Evolutionary conservation across 2,113 vertebrate genomes (phyloP).

Genomic region (Caranx melampygus): DNA sequence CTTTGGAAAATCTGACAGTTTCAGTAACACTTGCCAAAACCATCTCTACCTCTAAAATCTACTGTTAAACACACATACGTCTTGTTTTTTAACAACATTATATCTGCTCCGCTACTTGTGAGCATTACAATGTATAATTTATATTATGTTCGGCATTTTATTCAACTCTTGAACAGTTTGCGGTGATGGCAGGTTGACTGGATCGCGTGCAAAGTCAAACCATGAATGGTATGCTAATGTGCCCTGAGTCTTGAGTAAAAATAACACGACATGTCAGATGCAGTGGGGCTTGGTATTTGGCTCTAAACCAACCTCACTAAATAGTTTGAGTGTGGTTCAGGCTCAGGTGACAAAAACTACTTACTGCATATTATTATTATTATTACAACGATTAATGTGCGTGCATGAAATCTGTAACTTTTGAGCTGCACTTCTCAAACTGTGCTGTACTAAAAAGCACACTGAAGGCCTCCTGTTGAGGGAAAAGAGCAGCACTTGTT

Average conservation of each 20-base stretch:
- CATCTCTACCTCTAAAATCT: not conserved
- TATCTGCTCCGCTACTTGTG: not conserved
- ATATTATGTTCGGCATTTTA: not conserved
- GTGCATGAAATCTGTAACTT: not conserved
- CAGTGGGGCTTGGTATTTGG: conserved; percentile 22
- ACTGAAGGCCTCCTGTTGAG: not conserved
- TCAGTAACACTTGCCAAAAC: not conserved
- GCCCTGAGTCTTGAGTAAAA: not conserved
- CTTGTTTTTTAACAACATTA: not conserved
- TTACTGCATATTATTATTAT: too few species aligned
- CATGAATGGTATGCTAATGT: conserved; percentile 4
- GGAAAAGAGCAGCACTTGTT: conserved; percentile 21
- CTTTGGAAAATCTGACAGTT: not conserved
- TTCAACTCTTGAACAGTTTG: too few species aligned
- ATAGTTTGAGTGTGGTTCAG: conserved; percentile 8
- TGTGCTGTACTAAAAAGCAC: conserved; percentile 34
- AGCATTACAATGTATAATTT: not conserved
- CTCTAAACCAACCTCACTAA: not conserved
- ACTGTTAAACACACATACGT: not conserved
- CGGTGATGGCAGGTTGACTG: not conserved
- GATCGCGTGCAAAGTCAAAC: conserved; percentile 13
- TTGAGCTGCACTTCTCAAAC: not conserved
- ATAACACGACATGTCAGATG: conserved; percentile 3
- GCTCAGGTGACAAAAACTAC: not conserved
- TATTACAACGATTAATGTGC: not conserved